Base-by-base conservation (phyloP, 1,140 invertebrate species). In the Dendroctonus ponderosae region DNA sequence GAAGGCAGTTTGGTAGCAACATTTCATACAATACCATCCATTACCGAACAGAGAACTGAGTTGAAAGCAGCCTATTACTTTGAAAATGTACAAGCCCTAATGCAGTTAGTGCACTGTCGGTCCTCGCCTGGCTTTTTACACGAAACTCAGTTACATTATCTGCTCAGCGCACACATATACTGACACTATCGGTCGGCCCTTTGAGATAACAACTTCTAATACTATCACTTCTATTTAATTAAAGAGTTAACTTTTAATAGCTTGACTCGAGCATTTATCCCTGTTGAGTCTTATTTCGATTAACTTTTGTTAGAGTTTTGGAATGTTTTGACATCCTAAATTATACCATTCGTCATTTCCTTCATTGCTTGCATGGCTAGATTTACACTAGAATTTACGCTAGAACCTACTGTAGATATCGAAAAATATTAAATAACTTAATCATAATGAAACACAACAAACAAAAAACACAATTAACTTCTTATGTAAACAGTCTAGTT, bases 31-130 rank as follows among this genome's bases (percentile, higher is more conserved):
- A 76, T 75, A 73, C 71, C 74, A 72, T 77, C 76, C 76, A 77
- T 77, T 77, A 77, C 71, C 38, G 70, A 74, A 71, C 69, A 61
- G 56, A 62, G 59, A 54, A 69, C 62, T 56, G 66, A 43, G 68
- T 62, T 75, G 73, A 75, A 76, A 77, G 74, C 72, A 71, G 72
- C 71, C 74, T 77, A 76, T 77, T 77, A 77, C 73, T 74, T 73
- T 42, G 70, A 72, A 75, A 77, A 71, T 77, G 71, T 75, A 71
- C 75, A 68, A 69, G 66, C 72, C 66, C 53, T 77, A 77, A 77
- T 77, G 75, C 72, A 76, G 75, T 77, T 77, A 77, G 72, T 71
- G 74, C 73, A 75, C 65, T 71, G 71, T 64, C 69, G 73, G 62
- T 70, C 66, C 58, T 69, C 67, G 68, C 66, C 57, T 14, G 58